Evolutionary conservation across 2,113 vertebrate genomes (phyloP), one percentile per base, ranked within the genome.

Genomic region (Pseudorasbora parva): DNA sequence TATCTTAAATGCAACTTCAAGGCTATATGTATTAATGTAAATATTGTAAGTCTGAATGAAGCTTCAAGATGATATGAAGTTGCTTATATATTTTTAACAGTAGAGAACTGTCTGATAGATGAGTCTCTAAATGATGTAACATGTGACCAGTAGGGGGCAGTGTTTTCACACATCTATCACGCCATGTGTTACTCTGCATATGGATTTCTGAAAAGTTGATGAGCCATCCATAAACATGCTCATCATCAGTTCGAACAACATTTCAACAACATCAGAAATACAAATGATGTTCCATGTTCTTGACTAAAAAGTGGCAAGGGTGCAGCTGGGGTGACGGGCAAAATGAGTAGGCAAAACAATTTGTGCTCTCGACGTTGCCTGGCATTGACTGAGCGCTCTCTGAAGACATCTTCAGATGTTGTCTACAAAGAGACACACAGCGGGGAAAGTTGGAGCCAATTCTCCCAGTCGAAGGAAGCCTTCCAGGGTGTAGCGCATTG

Each of bases 141-240:
- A 74, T 56, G 27, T 45, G 30, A 76, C 90, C 91, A 92, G 88
- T 86, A 94, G 92, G 90, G 89, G 92, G 91, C 92, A 92, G 86
- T 92, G 82, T 91, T 81, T 89, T 90, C 90, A 90, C 92, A 93
- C 68, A 49, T 80, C 80, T 41, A 10, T 30, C 21, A 14, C 41
- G 14, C 27, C n/a, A 37, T 57, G 47, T 54, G 69, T 11, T 69
- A 72, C 82, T 69, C 47, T 73, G 69, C 49, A 75, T 80, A 60
- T 56, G 9, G 27, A 43, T 78, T 72, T 81, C 25, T 37, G 23
- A 54, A 62, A 82, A 83, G 43, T 77, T 83, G 73, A 84, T 69
- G 76, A 82, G 68, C 27, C 68, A 59, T 64, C 68, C 41, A 59
- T 30, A 74, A 79, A 76, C 21, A 49, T 41, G 10, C 43, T 76